Conservation (phyloP, 1,140 invertebrate species). For the Triops cancriformis region DNA sequence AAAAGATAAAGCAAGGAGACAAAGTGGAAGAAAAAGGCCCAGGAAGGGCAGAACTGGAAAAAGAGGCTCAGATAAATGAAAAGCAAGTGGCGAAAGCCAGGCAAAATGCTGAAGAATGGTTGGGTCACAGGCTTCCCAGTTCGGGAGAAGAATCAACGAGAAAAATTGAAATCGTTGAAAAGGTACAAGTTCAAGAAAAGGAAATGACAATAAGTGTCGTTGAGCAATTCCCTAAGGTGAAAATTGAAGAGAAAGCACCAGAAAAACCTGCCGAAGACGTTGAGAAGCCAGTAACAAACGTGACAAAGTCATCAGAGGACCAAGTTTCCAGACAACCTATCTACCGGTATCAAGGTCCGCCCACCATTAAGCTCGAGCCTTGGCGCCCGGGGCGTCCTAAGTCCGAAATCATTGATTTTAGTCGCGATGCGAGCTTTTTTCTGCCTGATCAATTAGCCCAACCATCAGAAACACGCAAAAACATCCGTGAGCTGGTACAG, state of each 20-base stretch:
- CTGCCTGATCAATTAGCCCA: conserved; percentile 8
- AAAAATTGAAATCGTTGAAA: background rate
- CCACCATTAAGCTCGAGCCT: conserved; percentile 23
- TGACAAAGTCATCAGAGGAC: background rate
- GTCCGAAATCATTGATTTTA: conserved; percentile 25
- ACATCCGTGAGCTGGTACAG: background rate
- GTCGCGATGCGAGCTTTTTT: conserved; percentile 5
- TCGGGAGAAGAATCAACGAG: background rate
- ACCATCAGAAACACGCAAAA: background rate
- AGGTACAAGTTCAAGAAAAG: background rate
- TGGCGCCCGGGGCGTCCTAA: conserved; percentile 23
- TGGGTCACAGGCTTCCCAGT: background rate
- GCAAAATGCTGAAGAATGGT: background rate
- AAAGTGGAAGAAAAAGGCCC: background rate
- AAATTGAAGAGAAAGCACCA: background rate
- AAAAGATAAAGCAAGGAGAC: conserved; percentile 17
- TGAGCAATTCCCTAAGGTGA: background rate
- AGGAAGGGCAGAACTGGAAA: background rate
- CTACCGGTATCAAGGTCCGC: conserved; percentile 24
- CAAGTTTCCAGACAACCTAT: background rate
- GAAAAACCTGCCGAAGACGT: background rate
- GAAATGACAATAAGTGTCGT: background rate
- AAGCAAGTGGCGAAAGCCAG: background rate
- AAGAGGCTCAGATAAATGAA: conserved; percentile 7
- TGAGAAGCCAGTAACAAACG: background rate